These are phyloP conservation scores for Phalloptychus januarius DNA, from an alignment of 2,797 vertebrate species.

Conservation along the genomic window DNA sequence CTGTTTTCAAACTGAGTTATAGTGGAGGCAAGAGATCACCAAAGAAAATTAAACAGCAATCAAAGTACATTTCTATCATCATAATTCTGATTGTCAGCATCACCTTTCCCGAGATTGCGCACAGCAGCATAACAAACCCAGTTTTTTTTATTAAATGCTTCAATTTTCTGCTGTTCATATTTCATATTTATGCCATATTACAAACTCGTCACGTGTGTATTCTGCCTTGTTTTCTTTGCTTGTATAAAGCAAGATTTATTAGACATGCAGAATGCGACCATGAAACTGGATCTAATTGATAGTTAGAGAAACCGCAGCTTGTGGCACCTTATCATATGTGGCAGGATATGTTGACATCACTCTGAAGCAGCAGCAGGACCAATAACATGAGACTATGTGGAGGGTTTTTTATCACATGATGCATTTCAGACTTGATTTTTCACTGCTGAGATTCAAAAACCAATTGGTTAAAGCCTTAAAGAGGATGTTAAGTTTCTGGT, in stretches of 20 bases:
- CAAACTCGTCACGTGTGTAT: conserved; percentile 84
- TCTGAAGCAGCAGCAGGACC: conserved; percentile 36
- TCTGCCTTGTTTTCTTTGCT: conserved; percentile 85
- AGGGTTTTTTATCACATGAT: conserved; percentile 58
- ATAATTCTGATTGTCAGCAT: conserved; percentile 88
- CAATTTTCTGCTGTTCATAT: conserved; percentile 91
- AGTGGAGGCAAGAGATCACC: conserved; percentile 73
- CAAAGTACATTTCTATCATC: conserved; percentile 92
- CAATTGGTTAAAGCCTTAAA: conserved; percentile 75
- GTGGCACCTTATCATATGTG: conserved; percentile 47
- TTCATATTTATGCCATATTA: conserved; percentile 90
- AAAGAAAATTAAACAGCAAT: conserved; percentile 88
- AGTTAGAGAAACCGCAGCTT: conserved; percentile 78
- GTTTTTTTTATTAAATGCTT: conserved; percentile 90
- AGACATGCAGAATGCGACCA: conserved; percentile 82
- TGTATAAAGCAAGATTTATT: conserved; percentile 90
- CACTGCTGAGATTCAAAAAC: conserved; percentile 65
- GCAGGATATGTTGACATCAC: conserved; percentile 48
- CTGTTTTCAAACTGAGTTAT: conserved; percentile 79
- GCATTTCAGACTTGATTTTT: conserved; percentile 65
- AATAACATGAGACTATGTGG: conserved; percentile 34
- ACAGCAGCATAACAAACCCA: conserved; percentile 88
- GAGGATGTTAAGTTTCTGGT: conserved; percentile 73
- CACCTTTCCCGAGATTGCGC: conserved; percentile 82
- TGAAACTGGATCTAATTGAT: conserved; percentile 90